Evolutionary conservation across 37 sponge, comb jelly and placozoan species (phyloP).

Genomic region (Spongilla lacustris): DNA sequence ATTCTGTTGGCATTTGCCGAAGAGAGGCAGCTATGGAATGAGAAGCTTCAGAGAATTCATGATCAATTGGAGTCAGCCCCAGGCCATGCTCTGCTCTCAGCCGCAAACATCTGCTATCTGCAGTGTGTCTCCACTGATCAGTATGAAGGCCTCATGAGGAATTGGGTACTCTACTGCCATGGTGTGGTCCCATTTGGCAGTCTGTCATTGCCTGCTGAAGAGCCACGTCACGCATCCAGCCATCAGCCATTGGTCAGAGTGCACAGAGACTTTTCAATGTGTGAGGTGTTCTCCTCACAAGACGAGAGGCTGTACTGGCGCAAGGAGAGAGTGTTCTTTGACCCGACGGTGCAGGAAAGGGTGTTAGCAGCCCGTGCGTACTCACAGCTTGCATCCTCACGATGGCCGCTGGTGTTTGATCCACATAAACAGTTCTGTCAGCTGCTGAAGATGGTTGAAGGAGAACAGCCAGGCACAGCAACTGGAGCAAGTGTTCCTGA

Average conservation of each 20-base stretch:
- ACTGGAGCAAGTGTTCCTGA: not conserved
- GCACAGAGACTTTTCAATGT: constrained; percentile 32
- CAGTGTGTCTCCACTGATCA: constrained; percentile 24
- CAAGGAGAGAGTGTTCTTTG: constrained; percentile 41
- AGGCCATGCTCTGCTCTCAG: constrained; percentile 53
- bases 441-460: not conserved
- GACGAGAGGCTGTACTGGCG: constrained; percentile 47
- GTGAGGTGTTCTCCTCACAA: constrained; percentile 18
- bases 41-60: not conserved
- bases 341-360: constrained; percentile 16
- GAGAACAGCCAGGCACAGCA: too few relatives aligned
- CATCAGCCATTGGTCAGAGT: constrained; percentile 29
- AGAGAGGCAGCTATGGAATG: constrained; percentile 47
- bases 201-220: not conserved
- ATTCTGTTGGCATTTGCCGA: constrained; percentile 27
- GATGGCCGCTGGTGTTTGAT: constrained; percentile 66
- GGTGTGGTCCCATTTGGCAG: constrained; percentile 40
- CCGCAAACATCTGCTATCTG: constrained; percentile 51
- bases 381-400: not conserved
- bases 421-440: constrained; percentile 40
- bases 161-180: constrained; percentile 69
- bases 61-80: constrained; percentile 31
- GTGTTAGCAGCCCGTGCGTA: constrained; percentile 8
- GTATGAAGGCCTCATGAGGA: constrained; percentile 33
- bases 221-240: not conserved